These are phyloP conservation scores for Agonopterix subpropinquella DNA, from an alignment of 2,888 invertebrate species.

Conservation along the genomic window DNA sequence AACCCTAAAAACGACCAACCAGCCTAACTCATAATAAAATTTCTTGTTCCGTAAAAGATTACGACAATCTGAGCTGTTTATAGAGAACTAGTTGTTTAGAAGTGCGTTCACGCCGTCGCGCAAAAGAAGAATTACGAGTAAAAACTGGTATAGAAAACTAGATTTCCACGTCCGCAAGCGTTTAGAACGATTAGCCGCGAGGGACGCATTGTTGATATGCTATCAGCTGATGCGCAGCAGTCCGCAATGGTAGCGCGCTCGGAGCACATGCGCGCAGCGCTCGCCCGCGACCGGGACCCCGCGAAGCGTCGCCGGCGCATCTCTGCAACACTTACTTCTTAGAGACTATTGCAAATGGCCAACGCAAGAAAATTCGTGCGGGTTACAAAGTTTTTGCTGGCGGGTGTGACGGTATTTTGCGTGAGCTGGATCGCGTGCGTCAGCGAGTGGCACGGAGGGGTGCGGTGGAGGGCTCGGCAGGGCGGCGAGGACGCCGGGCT, in stretches of 20 bases:
- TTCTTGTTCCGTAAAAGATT: conserved; percentile 57
- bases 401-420: conserved; percentile 57
- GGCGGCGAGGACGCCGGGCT: conserved; percentile 17
- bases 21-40: conserved; percentile 35
- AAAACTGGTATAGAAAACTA: conserved; percentile 65
- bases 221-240: conserved; percentile 71
- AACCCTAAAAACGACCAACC: conserved; percentile 38
- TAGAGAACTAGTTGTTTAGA: conserved; percentile 43
- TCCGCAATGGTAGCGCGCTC: conserved; percentile 65
- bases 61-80: conserved; percentile 48
- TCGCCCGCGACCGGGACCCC: conserved; percentile 22
- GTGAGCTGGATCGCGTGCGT: conserved; percentile 65
- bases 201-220: conserved; percentile 67
- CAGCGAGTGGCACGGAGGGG: conserved; percentile 53
- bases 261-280: conserved; percentile 60
- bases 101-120: conserved; percentile 35
- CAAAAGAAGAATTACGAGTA: conserved; percentile 39
- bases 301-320: conserved; percentile 20
- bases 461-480: conserved; percentile 38
- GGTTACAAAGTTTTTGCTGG: conserved; percentile 52
- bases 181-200: conserved; percentile 65
- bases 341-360: conserved; percentile 4
- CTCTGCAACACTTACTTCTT: conserved; percentile 12
- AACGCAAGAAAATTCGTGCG: conserved; percentile 48
- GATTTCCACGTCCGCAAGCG: conserved; percentile 56